Evolutionary conservation across 2,113 vertebrate genomes (phyloP).

Genomic region (Turnix velox): DNA sequence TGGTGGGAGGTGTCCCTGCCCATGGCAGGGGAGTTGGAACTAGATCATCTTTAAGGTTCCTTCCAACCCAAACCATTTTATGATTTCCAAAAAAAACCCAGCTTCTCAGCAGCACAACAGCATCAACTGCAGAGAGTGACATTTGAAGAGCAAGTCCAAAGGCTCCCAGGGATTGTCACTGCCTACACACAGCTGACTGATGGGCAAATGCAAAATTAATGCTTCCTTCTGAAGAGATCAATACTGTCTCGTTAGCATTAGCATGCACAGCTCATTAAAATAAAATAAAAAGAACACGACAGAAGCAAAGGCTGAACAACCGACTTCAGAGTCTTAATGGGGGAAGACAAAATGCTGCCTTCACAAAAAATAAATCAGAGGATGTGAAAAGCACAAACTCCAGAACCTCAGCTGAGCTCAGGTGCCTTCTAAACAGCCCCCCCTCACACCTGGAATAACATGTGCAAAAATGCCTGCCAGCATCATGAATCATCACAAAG

Average conservation of each 20-base stretch:
- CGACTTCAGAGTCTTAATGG: neutral
- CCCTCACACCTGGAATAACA: neutral
- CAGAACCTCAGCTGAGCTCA: neutral
- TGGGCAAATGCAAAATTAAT: constrained; percentile 2
- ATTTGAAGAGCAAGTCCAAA: constrained; percentile 6
- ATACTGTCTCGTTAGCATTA: neutral
- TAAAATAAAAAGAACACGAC: neutral
- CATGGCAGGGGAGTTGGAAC: too few relatives aligned
- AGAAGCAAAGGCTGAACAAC: neutral
- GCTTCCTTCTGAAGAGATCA: neutral
- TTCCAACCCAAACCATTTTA: too few relatives aligned
- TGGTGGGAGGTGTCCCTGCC: too few relatives aligned
- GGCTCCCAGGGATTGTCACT: neutral
- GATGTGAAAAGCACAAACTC: neutral
- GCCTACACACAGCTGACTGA: neutral
- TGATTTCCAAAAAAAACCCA: neutral
- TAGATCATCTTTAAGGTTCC: too few relatives aligned
- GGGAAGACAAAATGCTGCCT: neutral
- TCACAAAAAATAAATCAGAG: neutral
- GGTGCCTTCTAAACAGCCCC: neutral
- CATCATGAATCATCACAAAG: neutral
- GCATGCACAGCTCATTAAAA: neutral
- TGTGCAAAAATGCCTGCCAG: neutral
- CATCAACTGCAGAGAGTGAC: neutral
- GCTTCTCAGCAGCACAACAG: neutral